These are phyloP conservation scores for Scomber colias DNA, from an alignment of 2,113 vertebrate species.

Conservation along the genomic window DNA sequence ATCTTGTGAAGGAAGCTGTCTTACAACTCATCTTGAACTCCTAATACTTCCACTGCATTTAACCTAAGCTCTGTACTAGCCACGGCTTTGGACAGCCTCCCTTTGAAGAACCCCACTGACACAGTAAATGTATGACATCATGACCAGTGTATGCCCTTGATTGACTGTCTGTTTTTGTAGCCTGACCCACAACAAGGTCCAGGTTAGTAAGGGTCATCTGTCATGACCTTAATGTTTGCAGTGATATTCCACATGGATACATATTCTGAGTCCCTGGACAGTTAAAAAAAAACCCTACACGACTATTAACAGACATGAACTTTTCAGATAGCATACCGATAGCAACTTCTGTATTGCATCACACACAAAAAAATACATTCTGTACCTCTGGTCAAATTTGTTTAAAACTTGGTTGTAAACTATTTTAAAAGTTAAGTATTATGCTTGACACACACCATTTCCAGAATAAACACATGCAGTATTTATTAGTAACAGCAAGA, in stretches of 20 bases:
- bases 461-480: not conserved
- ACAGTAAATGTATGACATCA: slow-evolving; percentile 53
- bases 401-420: not conserved
- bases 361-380: not conserved
- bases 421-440: no score
- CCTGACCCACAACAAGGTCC: slow-evolving; percentile 43
- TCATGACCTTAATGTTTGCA: slow-evolving; percentile 24
- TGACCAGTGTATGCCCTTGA: slow-evolving; percentile 3
- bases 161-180: slow-evolving; percentile 49
- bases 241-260: not conserved
- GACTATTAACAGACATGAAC: not conserved
- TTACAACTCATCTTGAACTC: not conserved
- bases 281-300: not conserved
- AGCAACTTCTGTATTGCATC: not conserved
- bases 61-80: slow-evolving; percentile 11
- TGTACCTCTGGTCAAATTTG: not conserved
- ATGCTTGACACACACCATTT: not conserved
- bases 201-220: slow-evolving; percentile 19
- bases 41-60: slow-evolving; percentile 21
- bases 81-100: not conserved
- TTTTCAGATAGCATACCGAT: not conserved
- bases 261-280: not conserved
- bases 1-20: not conserved
- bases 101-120: not conserved
- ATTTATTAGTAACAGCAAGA: slow-evolving; percentile 15